Base-by-base conservation (phyloP, 1,140 invertebrate species). In the Apis dorsata region DNA sequence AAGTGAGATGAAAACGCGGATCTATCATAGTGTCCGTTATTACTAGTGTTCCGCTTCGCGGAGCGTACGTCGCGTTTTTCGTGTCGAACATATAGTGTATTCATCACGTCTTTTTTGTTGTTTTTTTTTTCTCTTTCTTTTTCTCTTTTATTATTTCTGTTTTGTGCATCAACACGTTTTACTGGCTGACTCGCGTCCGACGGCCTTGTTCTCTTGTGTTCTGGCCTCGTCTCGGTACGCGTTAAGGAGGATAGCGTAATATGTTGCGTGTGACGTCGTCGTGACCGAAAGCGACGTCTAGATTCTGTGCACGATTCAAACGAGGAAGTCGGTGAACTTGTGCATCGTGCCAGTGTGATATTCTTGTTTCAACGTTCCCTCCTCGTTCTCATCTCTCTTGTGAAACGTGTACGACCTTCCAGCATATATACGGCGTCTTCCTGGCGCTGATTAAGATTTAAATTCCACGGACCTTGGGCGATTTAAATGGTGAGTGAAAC, bases 401-500 rank as follows among this genome's bases (percentile, higher is more conserved):
- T 51, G 51, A 63, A 11, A 28, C 68, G 57, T 60, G 44, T 15
- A 24, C 65, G 44, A 49, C 74, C 81, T 69, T 83, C 68, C 60
- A 70, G 75, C 34, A 28, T 76, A 66, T 62, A 57, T 55, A 28
- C 55, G 77, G 77, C 81, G 79, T 84, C 81, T 83, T 80, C 77
- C 71, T 74, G 80, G 78, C 85, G 89, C 84, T 85, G 84, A 84
- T 84, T 85, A 90, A 90, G 86, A 88, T 91, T 91, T 91, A 90
- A 90, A 92, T 86, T 90, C 75, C 82, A 66, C 86, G 85, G 86
- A 83, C 86, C 82, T 85, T 88, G 78, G 90, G 87, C 89, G 85
- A 92, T 91, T 91, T 92, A 91, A 92, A 91, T 91, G 91, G 91
- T 92, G 89, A 92, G 91, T 90, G 80, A 81, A 76, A 79, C 73